A percentile compares a stretch with the other conserved stretches of the same genome.
These are phyloP conservation scores for Iguana delicatissima DNA, from an alignment of 2,797 vertebrate genomes.

Conservation along the genomic window DNA sequence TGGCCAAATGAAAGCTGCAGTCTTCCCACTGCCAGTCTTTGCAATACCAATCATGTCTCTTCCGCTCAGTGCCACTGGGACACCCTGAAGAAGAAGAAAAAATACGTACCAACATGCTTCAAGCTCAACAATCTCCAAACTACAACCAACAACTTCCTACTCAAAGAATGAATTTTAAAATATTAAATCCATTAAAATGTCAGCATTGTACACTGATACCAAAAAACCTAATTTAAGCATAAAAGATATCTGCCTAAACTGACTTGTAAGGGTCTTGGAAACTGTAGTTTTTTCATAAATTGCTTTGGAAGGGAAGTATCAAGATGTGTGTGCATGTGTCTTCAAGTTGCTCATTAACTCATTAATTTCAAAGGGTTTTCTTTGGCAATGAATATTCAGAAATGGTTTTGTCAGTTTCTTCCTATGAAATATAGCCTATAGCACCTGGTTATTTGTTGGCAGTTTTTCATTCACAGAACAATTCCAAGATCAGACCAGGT, in stretches of 20 bases:
- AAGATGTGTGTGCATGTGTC: too few species aligned
- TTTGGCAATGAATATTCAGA: too few species aligned
- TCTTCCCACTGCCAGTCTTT: constrained; percentile 98
- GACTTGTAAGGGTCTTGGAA: not conserved
- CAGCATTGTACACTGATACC: not conserved
- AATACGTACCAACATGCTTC: constrained; percentile 24
- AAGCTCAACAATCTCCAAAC: not conserved
- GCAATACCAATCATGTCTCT: constrained; percentile 99
- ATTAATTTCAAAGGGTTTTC: too few species aligned
- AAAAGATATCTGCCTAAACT: not conserved
- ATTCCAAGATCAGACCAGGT: too few species aligned
- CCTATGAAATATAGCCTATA: too few species aligned
- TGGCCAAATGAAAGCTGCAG: constrained; percentile 98
- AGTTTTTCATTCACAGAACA: too few species aligned
- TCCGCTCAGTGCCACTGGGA: constrained; percentile 95
- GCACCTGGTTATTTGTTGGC: too few species aligned
- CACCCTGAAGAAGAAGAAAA: constrained; percentile 82
- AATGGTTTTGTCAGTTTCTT: too few species aligned
- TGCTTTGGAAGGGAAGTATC: not conserved
- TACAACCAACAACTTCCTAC: not conserved
- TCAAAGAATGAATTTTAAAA: not conserved
- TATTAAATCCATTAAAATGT: not conserved
- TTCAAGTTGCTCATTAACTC: too few species aligned
- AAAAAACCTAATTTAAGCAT: not conserved
- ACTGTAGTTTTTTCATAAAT: not conserved